Evolutionary conservation across 2,888 invertebrate genomes (phyloP).

Genomic region (Sphaerolaimus hirsutus): DNA sequence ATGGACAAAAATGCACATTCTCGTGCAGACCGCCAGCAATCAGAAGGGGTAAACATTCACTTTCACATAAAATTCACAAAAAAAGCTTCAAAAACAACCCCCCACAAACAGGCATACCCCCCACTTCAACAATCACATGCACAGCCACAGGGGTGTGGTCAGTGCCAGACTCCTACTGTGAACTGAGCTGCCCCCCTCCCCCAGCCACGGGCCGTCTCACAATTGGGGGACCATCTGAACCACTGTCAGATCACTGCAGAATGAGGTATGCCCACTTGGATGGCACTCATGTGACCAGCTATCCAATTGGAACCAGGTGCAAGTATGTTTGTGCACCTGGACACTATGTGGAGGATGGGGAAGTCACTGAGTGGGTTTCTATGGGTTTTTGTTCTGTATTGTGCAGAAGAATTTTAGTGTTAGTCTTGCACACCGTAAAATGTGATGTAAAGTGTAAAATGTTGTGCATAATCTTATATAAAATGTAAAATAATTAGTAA

Average conservation of each 20-base stretch:
- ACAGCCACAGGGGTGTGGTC: neutral
- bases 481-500: no score
- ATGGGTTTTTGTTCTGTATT: no score
- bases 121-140: slow-evolving; percentile 1
- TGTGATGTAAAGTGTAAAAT: no score
- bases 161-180: slow-evolving; percentile 4
- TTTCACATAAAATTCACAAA: no score
- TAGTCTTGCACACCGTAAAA: no score
- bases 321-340: slow-evolving; percentile 5
- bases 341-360: slow-evolving; percentile 1
- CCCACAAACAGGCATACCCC: no score
- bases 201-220: no score
- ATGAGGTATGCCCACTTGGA: neutral
- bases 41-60: neutral
- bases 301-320: slow-evolving; percentile 1
- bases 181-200: slow-evolving; percentile 1
- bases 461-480: no score
- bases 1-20: slow-evolving; percentile 2
- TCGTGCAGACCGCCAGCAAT: neutral
- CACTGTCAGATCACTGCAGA: neutral
- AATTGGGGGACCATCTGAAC: no score
- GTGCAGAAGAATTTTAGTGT: no score
- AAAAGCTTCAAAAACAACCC: no score
- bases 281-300: neutral
- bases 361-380: neutral